phyloP scores from a whole-genome alignment of 2,113 vertebrate genomes.

The Caracal caracal region DNA sequence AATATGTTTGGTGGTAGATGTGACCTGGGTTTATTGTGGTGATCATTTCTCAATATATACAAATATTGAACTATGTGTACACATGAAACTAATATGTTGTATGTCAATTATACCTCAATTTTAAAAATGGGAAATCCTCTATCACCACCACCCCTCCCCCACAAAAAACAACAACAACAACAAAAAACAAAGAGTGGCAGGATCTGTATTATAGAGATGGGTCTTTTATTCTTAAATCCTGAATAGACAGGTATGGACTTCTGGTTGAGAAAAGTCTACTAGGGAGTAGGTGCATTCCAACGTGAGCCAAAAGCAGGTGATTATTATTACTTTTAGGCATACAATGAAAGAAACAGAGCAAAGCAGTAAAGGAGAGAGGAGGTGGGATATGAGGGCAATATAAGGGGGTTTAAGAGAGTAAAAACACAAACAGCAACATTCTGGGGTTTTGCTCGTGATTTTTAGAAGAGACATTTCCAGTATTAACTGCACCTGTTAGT shows the following conservation, averaged over 20 bases:
- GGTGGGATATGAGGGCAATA: background rate
- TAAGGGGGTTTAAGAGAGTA: background rate
- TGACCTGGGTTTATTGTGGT: background rate
- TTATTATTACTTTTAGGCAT: background rate
- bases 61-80: background rate
- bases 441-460: background rate
- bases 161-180: background rate
- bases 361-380: background rate
- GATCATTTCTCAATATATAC: background rate
- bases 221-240: background rate
- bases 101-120: background rate
- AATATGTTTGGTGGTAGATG: background rate
- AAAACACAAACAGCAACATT: background rate
- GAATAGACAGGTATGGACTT: background rate
- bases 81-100: background rate
- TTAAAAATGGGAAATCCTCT: background rate
- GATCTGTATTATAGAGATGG: background rate
- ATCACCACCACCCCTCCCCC: background rate
- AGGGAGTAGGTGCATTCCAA: background rate
- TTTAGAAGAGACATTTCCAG: background rate
- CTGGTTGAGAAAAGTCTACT: background rate
- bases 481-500: background rate
- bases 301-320: background rate
- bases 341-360: background rate
- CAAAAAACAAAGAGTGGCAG: background rate